Percentiles rank a stretch among this genome's conserved stretches.
Evolutionary conservation across 1,140 invertebrate genomes (phyloP).

Genomic region (Ladona fulva): DNA sequence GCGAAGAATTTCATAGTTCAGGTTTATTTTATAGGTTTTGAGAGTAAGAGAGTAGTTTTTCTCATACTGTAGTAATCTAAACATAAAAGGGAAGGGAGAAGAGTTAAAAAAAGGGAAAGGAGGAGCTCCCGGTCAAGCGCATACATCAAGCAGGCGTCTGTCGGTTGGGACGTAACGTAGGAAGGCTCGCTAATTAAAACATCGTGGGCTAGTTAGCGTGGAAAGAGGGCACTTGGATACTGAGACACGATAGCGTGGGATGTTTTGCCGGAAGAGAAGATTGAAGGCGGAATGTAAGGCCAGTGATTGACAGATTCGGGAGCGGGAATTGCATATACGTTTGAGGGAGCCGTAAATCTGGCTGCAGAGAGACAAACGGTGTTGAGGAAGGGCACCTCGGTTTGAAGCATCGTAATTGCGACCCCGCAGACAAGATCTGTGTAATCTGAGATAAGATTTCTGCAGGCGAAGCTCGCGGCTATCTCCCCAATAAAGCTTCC

Average conservation of each 20-base stretch:
- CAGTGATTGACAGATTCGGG: background rate
- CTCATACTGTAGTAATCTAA: no score
- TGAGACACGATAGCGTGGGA: background rate
- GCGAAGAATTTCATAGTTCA: no score
- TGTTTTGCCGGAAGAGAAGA: background rate
- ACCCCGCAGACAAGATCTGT: no score
- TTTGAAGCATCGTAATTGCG: no score
- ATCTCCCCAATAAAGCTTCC: no score
- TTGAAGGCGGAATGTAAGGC: background rate
- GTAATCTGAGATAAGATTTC: no score
- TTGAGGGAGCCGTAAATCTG: background rate
- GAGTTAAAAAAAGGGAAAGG: background rate
- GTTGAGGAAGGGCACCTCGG: no score
- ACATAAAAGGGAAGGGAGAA: background rate
- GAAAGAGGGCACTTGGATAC: background rate
- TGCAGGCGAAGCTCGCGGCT: no score
- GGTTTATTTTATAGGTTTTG: no score
- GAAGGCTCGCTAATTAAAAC: background rate
- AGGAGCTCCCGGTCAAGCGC: background rate
- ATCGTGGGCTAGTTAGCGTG: background rate
- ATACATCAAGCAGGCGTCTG: background rate
- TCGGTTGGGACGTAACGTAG: background rate
- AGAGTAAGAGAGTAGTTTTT: no score
- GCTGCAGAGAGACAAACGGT: no score
- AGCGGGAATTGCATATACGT: background rate